phyloP scores from a whole-genome alignment of 2,888 invertebrate species.

The Amblyjoppa fuscipennis region DNA sequence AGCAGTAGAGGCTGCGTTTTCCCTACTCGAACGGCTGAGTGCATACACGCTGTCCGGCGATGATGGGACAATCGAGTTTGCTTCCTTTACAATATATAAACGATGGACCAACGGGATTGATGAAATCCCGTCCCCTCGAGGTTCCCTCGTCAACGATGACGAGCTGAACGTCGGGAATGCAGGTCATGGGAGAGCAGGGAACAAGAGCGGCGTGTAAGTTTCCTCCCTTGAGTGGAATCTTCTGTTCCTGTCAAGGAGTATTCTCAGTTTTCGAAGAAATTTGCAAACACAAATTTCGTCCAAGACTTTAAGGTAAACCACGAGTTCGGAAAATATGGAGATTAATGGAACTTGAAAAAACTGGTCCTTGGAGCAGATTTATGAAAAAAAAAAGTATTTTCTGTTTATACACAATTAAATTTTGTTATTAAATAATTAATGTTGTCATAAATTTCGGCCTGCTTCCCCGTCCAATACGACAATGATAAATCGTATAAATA shows the following conservation, averaged over 20 bases:
- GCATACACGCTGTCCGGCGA: constrained; percentile 21
- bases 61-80: constrained; percentile 32
- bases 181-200: background rate
- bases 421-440: too few relatives aligned
- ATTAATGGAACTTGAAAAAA: too few relatives aligned
- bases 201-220: background rate
- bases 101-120: constrained; percentile 59
- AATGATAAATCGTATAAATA: background rate
- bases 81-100: constrained; percentile 33
- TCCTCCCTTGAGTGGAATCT: background rate
- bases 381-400: too few relatives aligned
- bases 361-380: too few relatives aligned
- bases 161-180: background rate
- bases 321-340: too few relatives aligned
- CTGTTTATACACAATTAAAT: too few relatives aligned
- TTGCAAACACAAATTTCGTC: background rate
- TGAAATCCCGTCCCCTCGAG: constrained; percentile 48
- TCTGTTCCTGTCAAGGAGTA: background rate
- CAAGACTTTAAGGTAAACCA: background rate
- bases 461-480: too few relatives aligned
- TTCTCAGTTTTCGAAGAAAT: background rate
- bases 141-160: constrained; percentile 1
- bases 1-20: background rate
- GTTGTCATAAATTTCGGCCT: too few relatives aligned
- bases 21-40: constrained; percentile 1